These are phyloP conservation scores for Tortrix viridana DNA, from an alignment of 2,888 invertebrate genomes.

Conservation along the genomic window DNA sequence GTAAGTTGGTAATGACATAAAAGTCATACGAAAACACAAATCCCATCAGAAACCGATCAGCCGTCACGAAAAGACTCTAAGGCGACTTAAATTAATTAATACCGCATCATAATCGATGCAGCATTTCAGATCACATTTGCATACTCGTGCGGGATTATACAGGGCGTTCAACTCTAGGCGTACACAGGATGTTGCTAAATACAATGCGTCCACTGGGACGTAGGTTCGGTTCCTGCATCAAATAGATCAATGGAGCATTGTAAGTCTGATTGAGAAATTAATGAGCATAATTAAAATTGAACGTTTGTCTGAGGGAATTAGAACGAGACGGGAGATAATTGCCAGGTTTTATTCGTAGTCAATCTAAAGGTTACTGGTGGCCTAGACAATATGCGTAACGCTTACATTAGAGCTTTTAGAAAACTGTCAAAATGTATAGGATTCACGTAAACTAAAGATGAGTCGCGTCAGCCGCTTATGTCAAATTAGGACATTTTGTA, in stretches of 20 bases:
- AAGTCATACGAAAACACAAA: neutral
- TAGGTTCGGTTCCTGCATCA: slow-evolving; percentile 37
- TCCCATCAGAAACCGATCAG: neutral
- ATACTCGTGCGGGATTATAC: slow-evolving; percentile 36
- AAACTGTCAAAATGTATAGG: no score
- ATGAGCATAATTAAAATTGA: slow-evolving; percentile 23
- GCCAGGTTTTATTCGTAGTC: no score
- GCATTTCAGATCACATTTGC: slow-evolving; percentile 36
- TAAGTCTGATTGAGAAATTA: slow-evolving; percentile 33
- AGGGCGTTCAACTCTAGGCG: slow-evolving; percentile 19
- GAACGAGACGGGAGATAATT: neutral
- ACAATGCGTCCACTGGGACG: slow-evolving; percentile 46
- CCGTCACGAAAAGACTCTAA: neutral
- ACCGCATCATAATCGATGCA: slow-evolving; percentile 31
- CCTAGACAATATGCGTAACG: no score
- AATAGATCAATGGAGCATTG: slow-evolving; percentile 29
- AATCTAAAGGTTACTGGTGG: no score
- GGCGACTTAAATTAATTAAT: slow-evolving; percentile 23
- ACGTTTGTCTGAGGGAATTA: neutral
- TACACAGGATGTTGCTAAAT: slow-evolving; percentile 45
- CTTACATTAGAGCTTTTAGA: no score
- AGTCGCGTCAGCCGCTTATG: no score
- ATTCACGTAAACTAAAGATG: no score
- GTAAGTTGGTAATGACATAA: neutral
- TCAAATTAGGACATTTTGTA: no score